Evolutionary conservation across 2,888 invertebrate genomes (phyloP).

Genomic region (Tetramorium bicarinatum): DNA sequence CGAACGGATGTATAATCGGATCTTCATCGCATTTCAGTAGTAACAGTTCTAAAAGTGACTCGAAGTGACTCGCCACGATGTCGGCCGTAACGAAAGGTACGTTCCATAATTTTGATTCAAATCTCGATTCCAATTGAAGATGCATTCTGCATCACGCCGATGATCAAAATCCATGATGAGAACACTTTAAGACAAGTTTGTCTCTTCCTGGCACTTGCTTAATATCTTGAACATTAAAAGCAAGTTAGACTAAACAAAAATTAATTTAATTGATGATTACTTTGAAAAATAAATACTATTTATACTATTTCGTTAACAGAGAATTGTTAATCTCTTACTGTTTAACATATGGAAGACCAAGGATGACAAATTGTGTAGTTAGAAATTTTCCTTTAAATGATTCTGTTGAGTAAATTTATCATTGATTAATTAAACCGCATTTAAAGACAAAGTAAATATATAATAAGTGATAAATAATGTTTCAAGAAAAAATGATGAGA

Average conservation of each 20-base stretch:
- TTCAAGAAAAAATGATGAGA: too few species aligned
- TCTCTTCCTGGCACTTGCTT: background rate
- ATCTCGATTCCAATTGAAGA: background rate
- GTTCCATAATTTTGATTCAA: background rate
- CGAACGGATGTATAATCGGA: background rate
- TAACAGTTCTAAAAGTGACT: background rate
- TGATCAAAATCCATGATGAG: background rate
- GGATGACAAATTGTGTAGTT: background rate
- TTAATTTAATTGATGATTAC: background rate
- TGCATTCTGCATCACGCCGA: too few species aligned
- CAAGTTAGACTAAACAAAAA: background rate
- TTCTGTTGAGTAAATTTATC: background rate
- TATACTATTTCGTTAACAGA: background rate
- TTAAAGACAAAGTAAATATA: background rate
- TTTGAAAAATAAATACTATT: background rate
- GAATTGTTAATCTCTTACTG: background rate
- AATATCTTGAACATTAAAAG: background rate
- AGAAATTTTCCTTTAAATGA: background rate
- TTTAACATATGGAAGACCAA: background rate
- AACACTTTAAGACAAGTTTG: background rate
- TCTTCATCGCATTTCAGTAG: background rate
- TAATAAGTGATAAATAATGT: too few species aligned
- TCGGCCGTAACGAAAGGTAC: conserved; percentile 71
- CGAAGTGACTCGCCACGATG: conserved; percentile 51
- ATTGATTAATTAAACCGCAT: background rate